Percentiles rank a stretch among this genome's conserved stretches.
Evolutionary conservation across 2,888 invertebrate species (phyloP).

Genomic region (Ochropleura leucogaster): DNA sequence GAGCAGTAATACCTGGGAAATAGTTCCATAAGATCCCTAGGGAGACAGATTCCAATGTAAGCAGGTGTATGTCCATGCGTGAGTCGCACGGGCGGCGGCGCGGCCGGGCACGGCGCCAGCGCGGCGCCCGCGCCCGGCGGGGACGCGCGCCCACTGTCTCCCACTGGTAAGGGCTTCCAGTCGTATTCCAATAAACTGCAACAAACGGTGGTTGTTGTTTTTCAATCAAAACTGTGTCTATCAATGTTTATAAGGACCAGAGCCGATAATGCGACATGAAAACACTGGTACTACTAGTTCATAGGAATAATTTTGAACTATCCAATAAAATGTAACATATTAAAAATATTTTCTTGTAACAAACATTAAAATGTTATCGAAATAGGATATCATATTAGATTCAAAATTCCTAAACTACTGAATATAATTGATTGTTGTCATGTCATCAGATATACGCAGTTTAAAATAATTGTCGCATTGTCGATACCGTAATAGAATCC

Average conservation of each 20-base stretch:
- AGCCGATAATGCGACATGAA: no score
- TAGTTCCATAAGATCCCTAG: constrained; percentile 92
- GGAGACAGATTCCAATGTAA: constrained; percentile 94
- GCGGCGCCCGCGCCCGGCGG: constrained; percentile 31
- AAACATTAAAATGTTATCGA: no score
- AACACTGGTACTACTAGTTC: no score
- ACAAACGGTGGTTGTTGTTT: background rate
- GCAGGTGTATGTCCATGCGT: constrained; percentile 70
- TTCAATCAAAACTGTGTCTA: background rate
- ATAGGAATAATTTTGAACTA: no score
- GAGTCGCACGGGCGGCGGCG: constrained; percentile 41
- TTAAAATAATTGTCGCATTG: no score
- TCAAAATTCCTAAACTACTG: no score
- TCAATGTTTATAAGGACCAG: background rate
- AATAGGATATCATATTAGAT: no score
- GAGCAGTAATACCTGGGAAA: constrained; percentile 88
- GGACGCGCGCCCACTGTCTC: constrained; percentile 61
- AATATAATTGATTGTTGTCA: no score
- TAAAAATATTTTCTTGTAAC: no score
- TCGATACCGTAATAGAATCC: no score
- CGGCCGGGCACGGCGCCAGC: constrained; percentile 44
- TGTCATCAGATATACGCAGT: no score
- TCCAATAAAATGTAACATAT: no score
- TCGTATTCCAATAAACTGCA: constrained; percentile 85
- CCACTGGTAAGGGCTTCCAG: constrained; percentile 84